Base-by-base conservation (phyloP, 2,888 invertebrate genomes). In the Brachynemurus nebulosus region DNA sequence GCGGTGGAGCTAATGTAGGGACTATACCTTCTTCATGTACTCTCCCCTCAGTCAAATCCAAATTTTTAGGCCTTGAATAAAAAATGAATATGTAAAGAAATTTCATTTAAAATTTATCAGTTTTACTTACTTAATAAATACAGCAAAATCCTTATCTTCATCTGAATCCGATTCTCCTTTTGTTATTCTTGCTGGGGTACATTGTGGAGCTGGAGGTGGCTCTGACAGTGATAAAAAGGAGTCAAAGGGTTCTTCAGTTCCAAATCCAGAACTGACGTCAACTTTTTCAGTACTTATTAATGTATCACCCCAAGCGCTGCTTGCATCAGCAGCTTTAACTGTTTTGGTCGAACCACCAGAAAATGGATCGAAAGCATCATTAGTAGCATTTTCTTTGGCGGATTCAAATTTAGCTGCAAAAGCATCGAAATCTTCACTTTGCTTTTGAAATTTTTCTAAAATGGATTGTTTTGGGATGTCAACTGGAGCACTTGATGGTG, bases 351-450 rank as follows among this genome's bases (percentile, higher is more conserved):
- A 60, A 17, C 53, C 52, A 2, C 64, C 63, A 27, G 59, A 58
- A 51, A 75, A 75, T 0, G 74, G 70, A 55, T 74, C 74, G 53
- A 69, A 72, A 30, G 67, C 67, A 43, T 67, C 73, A 18, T 60
- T 61, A 27, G 57, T 61, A 30, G 59, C 55, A 36, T 67, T 69
- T 7, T 67, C 64, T 53, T 68, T 69, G 1, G 68, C 66, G 27
- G 76, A 80, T 52, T 90, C 90, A 56, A 92, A 92, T 61, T 90
- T 89, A 2, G 86, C 84, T 3, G 89, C 79, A 55, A 92, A 92
- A 0, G 86, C 90, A 61, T 91, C 91, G 53, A 91, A 91, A 19
- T 76, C 78, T 52, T 81, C 80, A 1, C 70, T 71, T 21, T 37
- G 30, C 18, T 47, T 8, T 58, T 57, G 40, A 57, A 38, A 38